Evolutionary conservation across 2,113 vertebrate species (phyloP), one percentile per base, ranked within the genome.

Genomic region (Halcyon senegalensis): DNA sequence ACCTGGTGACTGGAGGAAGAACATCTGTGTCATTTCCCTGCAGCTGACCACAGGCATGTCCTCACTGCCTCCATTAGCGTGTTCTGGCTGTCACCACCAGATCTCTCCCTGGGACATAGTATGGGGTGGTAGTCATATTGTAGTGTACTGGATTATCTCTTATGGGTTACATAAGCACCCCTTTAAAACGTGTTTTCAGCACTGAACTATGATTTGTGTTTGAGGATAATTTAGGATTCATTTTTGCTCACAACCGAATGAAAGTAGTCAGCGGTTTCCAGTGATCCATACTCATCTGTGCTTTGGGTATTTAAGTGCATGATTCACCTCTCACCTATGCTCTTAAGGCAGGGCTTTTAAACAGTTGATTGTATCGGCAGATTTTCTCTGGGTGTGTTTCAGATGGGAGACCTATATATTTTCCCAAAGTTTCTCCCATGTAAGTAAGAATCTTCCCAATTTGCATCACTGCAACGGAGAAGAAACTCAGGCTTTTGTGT

Each of bases 21-120:
- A 80, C 89, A 94, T 94, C 73, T 94, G 94, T 92, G 66, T 93
- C 78, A 84, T 87, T 89, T 96, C 91, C 91, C 84, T 79, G 68
- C 80, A 86, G 92, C 87, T 90, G 87, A 91, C 91, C 94, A 50
- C 93, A 94, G 84, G 76, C 80, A 66, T 92, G 67, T 84, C 89
- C 53, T 89, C 94, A 43, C 70, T 58, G 69, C 48, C 69, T 92
- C 37, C 17, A 2, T 20, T 16, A n/a, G 18, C 2, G 39, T 39
- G 33, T 43, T 87, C 69, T 87, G 89, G 50, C 89, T 96, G 69
- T 87, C 84, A 64, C 50, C 70, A 43, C 69, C 94, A 87, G 53
- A n/a, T 39, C 58, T 44, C 35, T 68, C 77, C 35, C 2, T 20
- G 67, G 84, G 55, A 63, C 50, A 16, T 18, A 2, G 20, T 18